Base-by-base conservation (phyloP, 2,888 invertebrate genomes). In the Rotaria magnacalcarata region DNA sequence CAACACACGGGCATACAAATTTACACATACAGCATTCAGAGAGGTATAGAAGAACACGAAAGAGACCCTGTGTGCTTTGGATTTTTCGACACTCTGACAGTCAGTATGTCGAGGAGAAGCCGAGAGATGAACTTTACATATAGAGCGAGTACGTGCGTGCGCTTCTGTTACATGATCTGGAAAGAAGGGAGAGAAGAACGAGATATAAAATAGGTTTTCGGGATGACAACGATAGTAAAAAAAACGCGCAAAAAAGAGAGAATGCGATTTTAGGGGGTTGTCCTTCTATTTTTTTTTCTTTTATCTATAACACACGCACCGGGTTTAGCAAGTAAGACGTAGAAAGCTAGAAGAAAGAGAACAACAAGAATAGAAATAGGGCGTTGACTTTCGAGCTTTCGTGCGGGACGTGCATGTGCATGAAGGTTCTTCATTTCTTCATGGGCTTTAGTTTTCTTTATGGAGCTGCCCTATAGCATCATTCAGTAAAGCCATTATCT, bases 1-100 rank as follows among this genome's bases (percentile, higher is more conserved):
- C 27, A 67, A 56, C 24, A 56, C 56, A 56, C 56, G 8, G 56
- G 56, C 56, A 56, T 56, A 24, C 8, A 19, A 34, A 67, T 67
- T 67, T 34, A 67, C 67, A 34, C 27, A 67, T 27, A 67, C 34
- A 34, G 34, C 27, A 67, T 14, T 67, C 67, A 67, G 19, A 2
- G 67, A 67, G 67, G 67, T 67, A 34, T 67, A 67, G 34, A 19
- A 67, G 67, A 67, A 67, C 67, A 67, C 67, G 67, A 67, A 67
- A 67, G 67, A 67, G 67, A 67, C 16, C 67, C 67, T 34, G 34
- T 34, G 27, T 67, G 34, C 7, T 67, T 67, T 27, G 67, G 67
- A 41, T 67, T 67, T 67, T 67, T 67, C 67, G 67, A 67, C 34
- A 67, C 27, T 67, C 34, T 41, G 19, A 34, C 67, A 67, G 34